Conservation (phyloP, 2,113 vertebrate species). For the Gopherus evgoodei region DNA sequence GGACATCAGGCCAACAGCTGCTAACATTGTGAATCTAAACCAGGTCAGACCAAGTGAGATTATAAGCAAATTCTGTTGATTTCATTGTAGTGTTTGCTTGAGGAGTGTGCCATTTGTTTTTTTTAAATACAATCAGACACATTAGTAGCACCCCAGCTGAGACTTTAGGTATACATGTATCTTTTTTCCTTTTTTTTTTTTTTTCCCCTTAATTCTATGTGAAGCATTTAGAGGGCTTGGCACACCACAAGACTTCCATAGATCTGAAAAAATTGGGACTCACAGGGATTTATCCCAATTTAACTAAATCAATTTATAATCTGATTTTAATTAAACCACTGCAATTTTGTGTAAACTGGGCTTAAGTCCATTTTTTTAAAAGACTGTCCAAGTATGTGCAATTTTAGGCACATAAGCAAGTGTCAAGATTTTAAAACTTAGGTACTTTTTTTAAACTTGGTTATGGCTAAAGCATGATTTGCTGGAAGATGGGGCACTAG, state of each 20-base stretch:
- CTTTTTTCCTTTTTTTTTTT: neutral
- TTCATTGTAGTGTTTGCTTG: neutral
- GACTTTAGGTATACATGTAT: neutral
- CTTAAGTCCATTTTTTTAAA: neutral
- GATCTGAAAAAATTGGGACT: neutral
- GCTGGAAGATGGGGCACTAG: neutral
- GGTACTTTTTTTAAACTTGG: neutral
- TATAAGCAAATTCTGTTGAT: neutral
- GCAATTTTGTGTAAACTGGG: neutral
- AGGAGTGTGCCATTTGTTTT: conserved; percentile 6
- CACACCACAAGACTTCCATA: neutral
- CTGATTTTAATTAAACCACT: neutral
- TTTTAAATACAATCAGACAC: neutral
- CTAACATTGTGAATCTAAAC: neutral
- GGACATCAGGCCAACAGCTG: neutral
- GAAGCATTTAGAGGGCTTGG: neutral
- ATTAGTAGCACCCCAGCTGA: too few species aligned
- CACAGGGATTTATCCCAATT: neutral
- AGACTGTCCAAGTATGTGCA: neutral
- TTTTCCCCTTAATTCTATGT: neutral
- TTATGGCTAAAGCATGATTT: neutral
- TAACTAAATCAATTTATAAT: neutral
- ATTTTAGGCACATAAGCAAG: neutral
- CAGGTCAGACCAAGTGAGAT: neutral
- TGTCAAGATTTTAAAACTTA: neutral